Base-by-base conservation (phyloP, 1,140 invertebrate genomes). In the Tigriopus japonicus region DNA sequence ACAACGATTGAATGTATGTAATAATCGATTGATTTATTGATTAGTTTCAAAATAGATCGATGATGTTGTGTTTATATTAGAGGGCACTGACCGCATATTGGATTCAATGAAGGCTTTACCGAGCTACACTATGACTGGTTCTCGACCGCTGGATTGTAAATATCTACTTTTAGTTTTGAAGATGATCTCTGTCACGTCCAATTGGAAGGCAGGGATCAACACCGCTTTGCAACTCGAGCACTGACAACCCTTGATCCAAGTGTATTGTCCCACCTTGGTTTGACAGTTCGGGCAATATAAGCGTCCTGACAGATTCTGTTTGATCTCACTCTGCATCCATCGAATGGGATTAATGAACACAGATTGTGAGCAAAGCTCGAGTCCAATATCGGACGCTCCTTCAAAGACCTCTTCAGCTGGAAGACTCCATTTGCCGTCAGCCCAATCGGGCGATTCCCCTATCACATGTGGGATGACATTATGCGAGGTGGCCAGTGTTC, bases 171-270 rank as follows among this genome's bases (percentile, higher is more conserved):
- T 55, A 5, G 53, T 55, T 24, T 24, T 23, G 24, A 55, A 55
- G n/a, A 55, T 55, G 28, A 55, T 55, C 28, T 55, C 53, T 3
- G 53, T 55, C n/a, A 55, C 28, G 28, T 55, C 53, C 15, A 55
- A 24, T 15, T 24, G 15, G 28, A 55, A 55, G 9, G 53, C 53
- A 24, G 53, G 53, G 14, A 15, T 23, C n/a, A 55, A n/a, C 9
- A 19, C 13, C 6, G 53, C 53, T 24, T 55, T 24, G 15, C 53
- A 55, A 6, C 53, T 24, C 21, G n/a, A 15, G 53, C 53, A 55
- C n/a, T 40, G n/a, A 15, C 28, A 15, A 15, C 53, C 53, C 28
- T 19, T 19, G 15, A 55, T 24, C 53, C 53, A 55, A 15, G 21
- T 19, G 23, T 24, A 55, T 55, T 40, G 21, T 15, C 53, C 53